These are phyloP conservation scores for Aphaenogaster ashmeadi DNA, from an alignment of 1,140 invertebrate species.

Conservation along the genomic window DNA sequence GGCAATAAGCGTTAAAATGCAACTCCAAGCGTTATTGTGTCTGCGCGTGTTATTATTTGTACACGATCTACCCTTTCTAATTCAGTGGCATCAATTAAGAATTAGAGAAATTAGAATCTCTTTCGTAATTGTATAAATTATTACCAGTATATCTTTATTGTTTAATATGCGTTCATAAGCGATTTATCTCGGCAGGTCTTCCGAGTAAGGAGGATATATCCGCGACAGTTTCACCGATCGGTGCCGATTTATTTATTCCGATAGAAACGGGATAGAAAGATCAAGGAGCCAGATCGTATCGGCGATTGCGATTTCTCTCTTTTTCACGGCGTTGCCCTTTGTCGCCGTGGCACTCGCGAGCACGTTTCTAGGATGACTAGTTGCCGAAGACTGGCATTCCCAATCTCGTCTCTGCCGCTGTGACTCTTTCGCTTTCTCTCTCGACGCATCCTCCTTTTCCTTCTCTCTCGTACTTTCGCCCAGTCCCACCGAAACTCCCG, in stretches of 20 bases:
- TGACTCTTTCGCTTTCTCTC: constrained; percentile 51
- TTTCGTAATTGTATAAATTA: constrained; percentile 17
- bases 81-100: neutral
- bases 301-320: constrained; percentile 23
- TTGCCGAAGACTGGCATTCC: constrained; percentile 79
- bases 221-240: neutral
- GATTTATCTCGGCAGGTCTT: neutral
- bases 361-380: constrained; percentile 76
- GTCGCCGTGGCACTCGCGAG: constrained; percentile 57
- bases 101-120: neutral
- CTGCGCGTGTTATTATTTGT: neutral
- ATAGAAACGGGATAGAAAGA: neutral
- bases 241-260: constrained; percentile 1
- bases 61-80: neutral
- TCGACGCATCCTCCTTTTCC: constrained; percentile 59
- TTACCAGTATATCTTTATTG: constrained; percentile 8
- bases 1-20: constrained; percentile 6
- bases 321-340: constrained; percentile 48
- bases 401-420: constrained; percentile 65
- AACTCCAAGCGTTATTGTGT: constrained; percentile 13
- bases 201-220: neutral
- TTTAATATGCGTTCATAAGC: neutral
- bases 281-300: neutral
- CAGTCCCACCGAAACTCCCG: constrained; percentile 58
- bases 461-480: constrained; percentile 44